Evolutionary conservation across 1,140 invertebrate genomes (phyloP), one percentile per base, ranked within the genome.

Genomic region (Scaptomyza hsui): DNA sequence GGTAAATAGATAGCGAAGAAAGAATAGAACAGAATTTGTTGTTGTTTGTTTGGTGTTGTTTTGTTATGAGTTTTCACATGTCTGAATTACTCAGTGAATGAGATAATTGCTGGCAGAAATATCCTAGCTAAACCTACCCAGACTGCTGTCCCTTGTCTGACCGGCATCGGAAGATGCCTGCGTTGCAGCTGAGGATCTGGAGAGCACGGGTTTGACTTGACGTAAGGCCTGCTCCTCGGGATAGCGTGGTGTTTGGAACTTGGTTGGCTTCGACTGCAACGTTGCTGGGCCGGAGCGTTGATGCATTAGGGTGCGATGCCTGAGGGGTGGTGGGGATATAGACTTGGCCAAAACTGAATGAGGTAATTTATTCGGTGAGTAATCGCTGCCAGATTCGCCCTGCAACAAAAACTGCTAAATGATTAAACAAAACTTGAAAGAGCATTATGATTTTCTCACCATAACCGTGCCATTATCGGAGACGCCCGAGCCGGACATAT

Each of bases 391-490:
- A 65, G 82, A 90, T 81, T 91, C 90, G 78, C 90, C 89, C 91
- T 91, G 60, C 2, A 72, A 73, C 12, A 15, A 48, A 3, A 10
- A 44, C 0, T 45, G 9, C 29, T 5, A 48, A 44, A 1, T 18
- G 1, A 37, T n/a, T n/a, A 37, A 3, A n/a, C 1, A 37, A n/a
- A 2, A 37, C 3, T 37, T n/a, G 32, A 3, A 7, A n/a, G n/a
- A 37, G 32, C 3, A n/a, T 2, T 48, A 0, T 60, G 26, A 29
- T 29, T 2, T 29, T 29, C 26, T 29, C 26, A 91, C 91, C 89
- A 91, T 90, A 10, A 91, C 89, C 9, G 88, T 91, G 68, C 92
- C 92, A 81, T 92, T 92, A 76, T 93, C 93, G 44, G 91, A 93
- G 24, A 91, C 89, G 47, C 90, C 92, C 13, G 91, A 91, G 19